These are phyloP conservation scores for Drosophila seguyi DNA, from an alignment of 1,140 invertebrate species.

Conservation along the genomic window DNA sequence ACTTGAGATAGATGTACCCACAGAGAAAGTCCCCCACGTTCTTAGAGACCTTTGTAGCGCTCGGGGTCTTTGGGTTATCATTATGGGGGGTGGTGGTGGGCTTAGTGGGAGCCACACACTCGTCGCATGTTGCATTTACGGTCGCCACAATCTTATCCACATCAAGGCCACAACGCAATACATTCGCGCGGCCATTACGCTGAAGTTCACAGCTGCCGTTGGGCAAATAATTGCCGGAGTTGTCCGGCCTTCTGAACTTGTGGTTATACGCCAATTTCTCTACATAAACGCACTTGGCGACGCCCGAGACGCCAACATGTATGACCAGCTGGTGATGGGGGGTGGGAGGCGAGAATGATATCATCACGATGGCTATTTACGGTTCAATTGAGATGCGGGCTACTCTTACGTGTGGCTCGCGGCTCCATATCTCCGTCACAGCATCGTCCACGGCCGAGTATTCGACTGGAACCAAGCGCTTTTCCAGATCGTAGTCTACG, in stretches of 20 bases:
- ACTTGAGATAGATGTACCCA: conserved; percentile 88
- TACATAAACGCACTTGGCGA: conserved; percentile 86
- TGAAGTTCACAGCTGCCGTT: conserved; percentile 77
- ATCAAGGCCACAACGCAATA: conserved; percentile 85
- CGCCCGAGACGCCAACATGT: conserved; percentile 87
- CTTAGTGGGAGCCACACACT: conserved; percentile 44
- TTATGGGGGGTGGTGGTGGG: background rate
- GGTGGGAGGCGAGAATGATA: conserved; percentile 40
- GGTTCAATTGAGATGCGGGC: conserved; percentile 20
- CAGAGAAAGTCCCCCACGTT: conserved; percentile 87
- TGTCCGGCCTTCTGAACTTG: conserved; percentile 86
- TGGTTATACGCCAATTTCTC: conserved; percentile 86
- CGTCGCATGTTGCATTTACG: conserved; percentile 61
- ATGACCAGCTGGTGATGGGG: conserved; percentile 86
- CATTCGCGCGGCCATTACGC: conserved; percentile 64
- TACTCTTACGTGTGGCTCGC: conserved; percentile 86
- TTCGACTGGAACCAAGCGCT: conserved; percentile 87
- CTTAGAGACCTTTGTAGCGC: conserved; percentile 49
- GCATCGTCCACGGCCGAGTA: conserved; percentile 87
- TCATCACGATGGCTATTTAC: conserved; percentile 40
- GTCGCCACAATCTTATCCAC: conserved; percentile 85
- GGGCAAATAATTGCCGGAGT: conserved; percentile 76
- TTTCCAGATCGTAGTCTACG: conserved; percentile 85
- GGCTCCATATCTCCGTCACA: conserved; percentile 87
- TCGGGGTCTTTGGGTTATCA: background rate